phyloP scores from a whole-genome alignment of 2,797 vertebrate species.

The Ctenosaura bakeri region DNA sequence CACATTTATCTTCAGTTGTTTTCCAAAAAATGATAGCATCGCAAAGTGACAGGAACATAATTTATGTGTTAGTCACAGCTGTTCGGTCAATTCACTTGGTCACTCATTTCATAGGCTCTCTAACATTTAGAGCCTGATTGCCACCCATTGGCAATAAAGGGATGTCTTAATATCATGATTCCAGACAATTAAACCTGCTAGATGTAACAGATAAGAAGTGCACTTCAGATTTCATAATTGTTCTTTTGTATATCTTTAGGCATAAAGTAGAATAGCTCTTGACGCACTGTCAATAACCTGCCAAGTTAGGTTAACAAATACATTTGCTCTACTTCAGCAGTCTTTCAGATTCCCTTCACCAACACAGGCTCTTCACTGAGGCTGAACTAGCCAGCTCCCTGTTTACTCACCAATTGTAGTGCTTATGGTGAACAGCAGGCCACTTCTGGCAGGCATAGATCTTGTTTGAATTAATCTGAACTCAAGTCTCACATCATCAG shows the following conservation, averaged over 20 bases:
- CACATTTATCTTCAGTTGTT: slow-evolving; percentile 16
- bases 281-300: not conserved
- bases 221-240: not conserved
- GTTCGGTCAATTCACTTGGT: not conserved
- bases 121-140: not conserved
- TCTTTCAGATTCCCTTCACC: not conserved
- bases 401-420: no score
- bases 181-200: not conserved
- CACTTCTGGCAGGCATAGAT: not conserved
- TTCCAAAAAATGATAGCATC: not conserved
- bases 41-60: slow-evolving; percentile 13
- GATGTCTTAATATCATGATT: slow-evolving; percentile 8
- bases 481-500: not conserved
- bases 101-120: not conserved
- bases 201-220: not conserved
- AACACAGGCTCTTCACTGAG: not conserved
- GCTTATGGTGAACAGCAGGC: not conserved
- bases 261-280: not conserved
- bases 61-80: slow-evolving; percentile 25
- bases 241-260: not conserved
- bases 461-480: not conserved
- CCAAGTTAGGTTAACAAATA: not conserved
- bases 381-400: not conserved
- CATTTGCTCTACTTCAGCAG: not conserved
- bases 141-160: not conserved